These are phyloP conservation scores for Dipodomys merriami DNA, from an alignment of 2,113 vertebrate genomes.

Conservation along the genomic window DNA sequence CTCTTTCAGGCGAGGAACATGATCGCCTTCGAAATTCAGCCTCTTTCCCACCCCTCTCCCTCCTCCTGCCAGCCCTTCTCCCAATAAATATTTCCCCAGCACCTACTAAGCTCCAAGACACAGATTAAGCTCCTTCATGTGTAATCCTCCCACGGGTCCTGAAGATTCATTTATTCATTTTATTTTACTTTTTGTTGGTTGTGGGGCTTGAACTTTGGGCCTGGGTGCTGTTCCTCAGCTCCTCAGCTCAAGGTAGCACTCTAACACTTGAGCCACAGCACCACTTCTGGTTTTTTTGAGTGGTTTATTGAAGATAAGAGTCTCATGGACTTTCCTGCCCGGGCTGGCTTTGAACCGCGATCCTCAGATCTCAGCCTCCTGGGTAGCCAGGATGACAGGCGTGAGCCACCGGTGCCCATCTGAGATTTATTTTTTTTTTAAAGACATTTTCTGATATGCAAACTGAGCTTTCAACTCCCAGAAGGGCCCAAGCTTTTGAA, in stretches of 20 bases:
- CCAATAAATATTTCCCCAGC: neutral
- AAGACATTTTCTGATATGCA: neutral
- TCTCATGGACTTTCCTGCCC: no score
- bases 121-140: neutral
- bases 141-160: rapidly evolving
- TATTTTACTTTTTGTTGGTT: no score
- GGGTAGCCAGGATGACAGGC: no score
- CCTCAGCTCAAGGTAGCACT: no score
- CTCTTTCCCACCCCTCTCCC: no score
- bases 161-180: no score
- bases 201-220: neutral
- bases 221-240: no score
- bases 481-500: neutral
- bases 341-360: no score
- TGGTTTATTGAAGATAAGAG: no score
- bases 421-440: neutral
- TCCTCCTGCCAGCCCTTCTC: neutral
- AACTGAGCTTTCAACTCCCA: neutral
- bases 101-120: neutral
- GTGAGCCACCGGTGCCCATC: neutral
- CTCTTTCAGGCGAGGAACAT: constrained; percentile 55
- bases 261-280: no score
- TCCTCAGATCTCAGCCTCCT: no score
- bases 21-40: constrained; percentile 7
- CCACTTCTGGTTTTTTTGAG: no score